Percentiles rank a stretch among this genome's conserved stretches.
Conservation (phyloP, 2,113 vertebrate species). For the Colinus virginianus region DNA sequence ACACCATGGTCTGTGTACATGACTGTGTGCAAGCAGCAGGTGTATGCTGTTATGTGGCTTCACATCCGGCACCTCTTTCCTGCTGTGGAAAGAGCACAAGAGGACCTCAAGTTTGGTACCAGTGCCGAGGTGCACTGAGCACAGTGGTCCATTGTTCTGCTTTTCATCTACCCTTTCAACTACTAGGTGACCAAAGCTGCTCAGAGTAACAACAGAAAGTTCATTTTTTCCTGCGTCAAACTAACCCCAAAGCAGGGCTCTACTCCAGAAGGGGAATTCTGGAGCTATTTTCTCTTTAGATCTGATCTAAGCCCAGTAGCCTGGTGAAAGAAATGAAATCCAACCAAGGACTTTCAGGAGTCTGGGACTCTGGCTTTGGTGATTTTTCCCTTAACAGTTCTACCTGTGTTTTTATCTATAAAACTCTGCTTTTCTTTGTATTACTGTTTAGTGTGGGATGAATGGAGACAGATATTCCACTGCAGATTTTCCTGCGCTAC, state of each 20-base stretch:
- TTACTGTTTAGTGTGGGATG: background rate
- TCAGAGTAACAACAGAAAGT: background rate
- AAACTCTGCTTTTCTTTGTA: slow-evolving; percentile 10
- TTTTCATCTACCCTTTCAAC: background rate
- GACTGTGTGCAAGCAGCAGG: background rate
- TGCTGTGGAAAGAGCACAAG: background rate
- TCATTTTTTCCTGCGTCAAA: background rate
- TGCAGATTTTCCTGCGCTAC: background rate
- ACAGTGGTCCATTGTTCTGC: background rate
- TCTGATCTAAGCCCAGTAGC: background rate
- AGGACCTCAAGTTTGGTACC: background rate
- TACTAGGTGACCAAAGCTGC: background rate
- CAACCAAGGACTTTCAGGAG: background rate
- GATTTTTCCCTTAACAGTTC: background rate
- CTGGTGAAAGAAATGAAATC: background rate
- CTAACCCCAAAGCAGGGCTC: background rate
- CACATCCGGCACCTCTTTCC: background rate
- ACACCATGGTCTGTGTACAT: background rate
- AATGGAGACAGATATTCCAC: background rate
- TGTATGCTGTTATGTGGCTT: background rate
- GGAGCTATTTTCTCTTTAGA: background rate
- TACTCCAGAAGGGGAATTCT: background rate
- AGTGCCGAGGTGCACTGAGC: background rate
- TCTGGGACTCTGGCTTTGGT: background rate
- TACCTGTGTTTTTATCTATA: background rate